phyloP scores from a whole-genome alignment of 2,113 vertebrate species.

The Sterrhoptilus dennistouni region DNA sequence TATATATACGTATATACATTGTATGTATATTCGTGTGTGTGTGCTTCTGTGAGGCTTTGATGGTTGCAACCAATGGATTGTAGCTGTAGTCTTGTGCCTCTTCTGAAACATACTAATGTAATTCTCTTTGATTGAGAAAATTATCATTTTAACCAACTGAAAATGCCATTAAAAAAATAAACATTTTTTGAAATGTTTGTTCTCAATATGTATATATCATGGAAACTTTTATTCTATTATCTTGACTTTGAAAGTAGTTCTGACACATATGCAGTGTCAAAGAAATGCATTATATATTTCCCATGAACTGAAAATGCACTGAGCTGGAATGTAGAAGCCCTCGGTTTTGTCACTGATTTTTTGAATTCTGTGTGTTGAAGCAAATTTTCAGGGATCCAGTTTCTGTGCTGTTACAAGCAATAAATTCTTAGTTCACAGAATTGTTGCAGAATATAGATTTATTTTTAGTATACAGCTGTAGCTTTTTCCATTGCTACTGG shows the following conservation, averaged over 20 bases:
- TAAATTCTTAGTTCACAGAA: background rate
- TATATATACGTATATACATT: rapidly evolving
- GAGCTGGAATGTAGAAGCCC: background rate
- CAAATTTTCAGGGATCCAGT: background rate
- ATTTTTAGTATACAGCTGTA: background rate
- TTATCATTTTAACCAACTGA: background rate
- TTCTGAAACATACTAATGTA: background rate
- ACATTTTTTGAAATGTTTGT: background rate
- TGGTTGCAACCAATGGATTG: background rate
- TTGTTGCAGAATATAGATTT: background rate
- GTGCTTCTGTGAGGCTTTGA: background rate
- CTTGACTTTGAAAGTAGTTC: background rate
- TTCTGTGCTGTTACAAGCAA: background rate
- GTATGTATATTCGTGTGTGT: background rate
- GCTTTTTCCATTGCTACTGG: background rate
- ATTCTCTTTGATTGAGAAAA: background rate
- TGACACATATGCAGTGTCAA: background rate
- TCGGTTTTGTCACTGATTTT: background rate
- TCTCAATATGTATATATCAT: background rate
- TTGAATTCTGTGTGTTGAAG: background rate
- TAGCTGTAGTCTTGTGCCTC: background rate
- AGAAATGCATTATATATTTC: background rate
- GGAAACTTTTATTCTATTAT: background rate
- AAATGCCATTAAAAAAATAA: background rate
- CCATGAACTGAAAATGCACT: background rate